These are phyloP conservation scores for Chelon auratus DNA, from an alignment of 2,797 vertebrate species.

Conservation along the genomic window DNA sequence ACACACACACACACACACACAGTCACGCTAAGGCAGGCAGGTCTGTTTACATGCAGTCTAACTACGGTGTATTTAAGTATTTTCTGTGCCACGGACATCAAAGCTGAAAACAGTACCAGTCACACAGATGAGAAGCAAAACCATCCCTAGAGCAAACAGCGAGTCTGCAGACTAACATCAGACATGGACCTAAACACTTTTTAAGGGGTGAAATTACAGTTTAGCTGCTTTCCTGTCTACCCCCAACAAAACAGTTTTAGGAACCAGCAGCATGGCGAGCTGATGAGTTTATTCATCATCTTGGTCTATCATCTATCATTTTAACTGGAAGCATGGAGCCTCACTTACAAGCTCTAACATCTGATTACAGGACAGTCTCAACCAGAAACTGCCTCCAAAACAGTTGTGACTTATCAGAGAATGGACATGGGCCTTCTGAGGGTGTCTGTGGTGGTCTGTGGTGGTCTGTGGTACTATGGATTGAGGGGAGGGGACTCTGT, in stretches of 20 bases:
- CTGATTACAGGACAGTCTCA: conserved; percentile 32
- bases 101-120: conserved; percentile 61
- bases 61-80: conserved; percentile 64
- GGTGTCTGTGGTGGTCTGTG: too few relatives aligned
- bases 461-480: too few relatives aligned
- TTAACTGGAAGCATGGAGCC: conserved; percentile 23
- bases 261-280: conserved; percentile 33
- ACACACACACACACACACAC: conserved; percentile 22
- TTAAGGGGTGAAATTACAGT: conserved; percentile 72
- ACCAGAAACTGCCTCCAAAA: neutral
- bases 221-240: conserved; percentile 59
- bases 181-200: conserved; percentile 69
- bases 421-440: too few relatives aligned
- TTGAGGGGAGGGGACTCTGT: too few relatives aligned
- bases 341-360: conserved; percentile 5
- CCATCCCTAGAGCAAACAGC: conserved; percentile 65
- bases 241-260: conserved; percentile 65
- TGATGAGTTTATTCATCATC: conserved; percentile 52
- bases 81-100: conserved; percentile 72
- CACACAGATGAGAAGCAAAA: conserved; percentile 61
- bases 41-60: conserved; percentile 62
- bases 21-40: conserved; percentile 37
- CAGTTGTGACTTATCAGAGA: too few relatives aligned
- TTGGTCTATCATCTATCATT: conserved; percentile 41
- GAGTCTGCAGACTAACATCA: conserved; percentile 67